Evolutionary conservation across 2,888 invertebrate genomes (phyloP).

Genomic region (Julus scanicus): DNA sequence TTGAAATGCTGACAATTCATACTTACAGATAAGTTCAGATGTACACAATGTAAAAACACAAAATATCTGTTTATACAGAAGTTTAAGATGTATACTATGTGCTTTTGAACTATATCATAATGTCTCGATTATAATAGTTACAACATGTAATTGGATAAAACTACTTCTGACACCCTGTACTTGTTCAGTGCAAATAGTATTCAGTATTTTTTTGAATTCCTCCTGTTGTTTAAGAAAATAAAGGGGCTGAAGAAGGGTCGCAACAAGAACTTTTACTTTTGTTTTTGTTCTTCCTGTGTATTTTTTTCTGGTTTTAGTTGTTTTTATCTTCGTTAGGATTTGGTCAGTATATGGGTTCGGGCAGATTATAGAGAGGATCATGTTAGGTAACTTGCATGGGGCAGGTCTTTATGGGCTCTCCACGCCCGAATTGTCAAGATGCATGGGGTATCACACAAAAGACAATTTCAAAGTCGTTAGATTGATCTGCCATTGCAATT

Average conservation of each 20-base stretch:
- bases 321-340: slow-evolving; percentile 41
- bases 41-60: too few relatives aligned
- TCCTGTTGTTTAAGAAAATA: slow-evolving; percentile 1
- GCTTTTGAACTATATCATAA: too few relatives aligned
- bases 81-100: too few relatives aligned
- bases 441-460: background rate
- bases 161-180: background rate
- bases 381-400: background rate
- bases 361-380: slow-evolving; percentile 28
- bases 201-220: background rate
- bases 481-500: background rate
- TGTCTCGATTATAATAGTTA: too few relatives aligned
- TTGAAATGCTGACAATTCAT: too few relatives aligned
- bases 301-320: slow-evolving; percentile 7
- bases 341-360: slow-evolving; percentile 38
- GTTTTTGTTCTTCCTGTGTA: background rate
- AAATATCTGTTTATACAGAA: too few relatives aligned
- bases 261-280: slow-evolving; percentile 9
- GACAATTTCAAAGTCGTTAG: background rate
- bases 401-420: slow-evolving; percentile 1
- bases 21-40: too few relatives aligned
- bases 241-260: background rate
- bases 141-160: too few relatives aligned
- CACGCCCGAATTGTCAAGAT: background rate
- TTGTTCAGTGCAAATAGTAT: background rate